Conservation (phyloP, 2,888 invertebrate genomes). For the Andrena hattorfiana region DNA sequence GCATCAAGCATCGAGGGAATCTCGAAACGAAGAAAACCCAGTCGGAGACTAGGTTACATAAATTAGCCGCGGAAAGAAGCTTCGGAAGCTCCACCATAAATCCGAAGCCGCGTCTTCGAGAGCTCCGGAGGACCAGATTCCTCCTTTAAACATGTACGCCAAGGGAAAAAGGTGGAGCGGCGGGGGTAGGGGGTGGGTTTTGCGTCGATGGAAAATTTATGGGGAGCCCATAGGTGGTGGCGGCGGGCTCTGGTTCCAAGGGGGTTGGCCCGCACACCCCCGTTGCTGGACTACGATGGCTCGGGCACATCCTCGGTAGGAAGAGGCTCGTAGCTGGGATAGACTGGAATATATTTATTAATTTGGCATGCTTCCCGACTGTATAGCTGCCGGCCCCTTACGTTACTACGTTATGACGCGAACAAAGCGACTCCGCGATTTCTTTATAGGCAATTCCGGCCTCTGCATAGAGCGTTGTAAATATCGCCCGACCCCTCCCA, state of each 20-base stretch:
- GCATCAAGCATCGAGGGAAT: neutral
- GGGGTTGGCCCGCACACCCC: conserved; percentile 9
- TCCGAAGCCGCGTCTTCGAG: conserved; percentile 9
- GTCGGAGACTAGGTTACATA: neutral
- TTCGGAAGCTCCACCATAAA: conserved; percentile 38
- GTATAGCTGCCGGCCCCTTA: conserved; percentile 80
- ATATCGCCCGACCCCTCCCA: conserved; percentile 74
- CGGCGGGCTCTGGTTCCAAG: conserved; percentile 35
- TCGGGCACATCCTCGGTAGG: conserved; percentile 10
- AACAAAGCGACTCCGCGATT: conserved; percentile 84
- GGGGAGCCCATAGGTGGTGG: conserved; percentile 60
- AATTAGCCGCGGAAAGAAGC: conserved; percentile 28
- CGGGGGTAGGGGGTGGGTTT: conserved; percentile 35
- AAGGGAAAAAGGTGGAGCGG: conserved; percentile 27
- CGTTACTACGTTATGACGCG: conserved; percentile 84
- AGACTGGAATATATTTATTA: conserved; percentile 84
- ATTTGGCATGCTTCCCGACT: conserved; percentile 83
- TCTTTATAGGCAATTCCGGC: conserved; percentile 85
- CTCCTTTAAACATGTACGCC: conserved; percentile 26
- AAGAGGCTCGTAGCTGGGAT: conserved; percentile 66
- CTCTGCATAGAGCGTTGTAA: conserved; percentile 82
- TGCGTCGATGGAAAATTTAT: conserved; percentile 80
- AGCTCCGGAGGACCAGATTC: conserved; percentile 14
- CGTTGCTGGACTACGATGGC: conserved; percentile 36
- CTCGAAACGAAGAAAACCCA: neutral